Base-by-base conservation (phyloP, 2,888 invertebrate species). In the Yponomeuta sedellus region DNA sequence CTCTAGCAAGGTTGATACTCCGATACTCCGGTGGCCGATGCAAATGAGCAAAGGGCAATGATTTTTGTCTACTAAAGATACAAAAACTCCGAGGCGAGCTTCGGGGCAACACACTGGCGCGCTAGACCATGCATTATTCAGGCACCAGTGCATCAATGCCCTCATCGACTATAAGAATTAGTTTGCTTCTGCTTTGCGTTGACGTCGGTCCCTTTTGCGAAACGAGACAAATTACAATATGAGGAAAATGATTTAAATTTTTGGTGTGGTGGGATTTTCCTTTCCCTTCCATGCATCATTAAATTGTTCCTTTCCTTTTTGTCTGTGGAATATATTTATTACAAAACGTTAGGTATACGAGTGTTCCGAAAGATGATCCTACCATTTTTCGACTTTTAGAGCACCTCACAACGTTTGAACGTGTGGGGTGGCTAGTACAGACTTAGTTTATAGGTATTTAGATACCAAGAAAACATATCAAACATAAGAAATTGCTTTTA, bases 71-170 rank as follows among this genome's bases (percentile, higher is more conserved):
- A 44, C 19, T 64, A 73, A 76, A 79, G 76, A 84, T 81, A 79
- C 86, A 86, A 86, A 83, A 86, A 77, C 68, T 66, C 34, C 34
- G 34, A 34, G 34, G 34, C 6, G 8, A 34, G 34, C 34, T 34
- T 34, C 70, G 78, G 77, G 87, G 87, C 86, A 83, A 86, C 70
- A 87, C 74, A 80, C 87, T 81, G 71, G 69, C 72, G 71, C 71
- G 69, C 69, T 70, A 70, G 70, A 73, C 70, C 61, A 77, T 86
- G 78, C 75, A 82, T 88, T 79, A 88, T 89, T 81, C 82, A 86
- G 71, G 67, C 40, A 19, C 28, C 72, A 76, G 74, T 81, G 82
- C 82, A 83, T 80, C 82, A 83, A 81, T 85, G 80, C 83, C 80
- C 73, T 71, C 71, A 70, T 66, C 70, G 71, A 69, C 69, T 71